Base-by-base conservation (phyloP, 2,888 invertebrate genomes). In the Lasioglossum marginatum region DNA sequence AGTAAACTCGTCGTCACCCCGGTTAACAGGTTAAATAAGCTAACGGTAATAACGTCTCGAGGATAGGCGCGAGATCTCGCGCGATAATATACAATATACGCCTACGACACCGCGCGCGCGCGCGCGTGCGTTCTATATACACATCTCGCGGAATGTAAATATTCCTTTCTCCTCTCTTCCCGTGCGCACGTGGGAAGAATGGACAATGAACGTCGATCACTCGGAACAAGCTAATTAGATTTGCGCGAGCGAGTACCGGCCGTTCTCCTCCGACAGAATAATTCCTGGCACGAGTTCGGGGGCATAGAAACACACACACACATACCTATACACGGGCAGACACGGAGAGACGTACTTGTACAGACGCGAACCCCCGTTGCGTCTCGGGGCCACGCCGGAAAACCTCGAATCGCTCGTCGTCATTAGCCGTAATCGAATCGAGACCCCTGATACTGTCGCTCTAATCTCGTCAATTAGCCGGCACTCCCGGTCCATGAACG, bases 181-280 rank as follows among this genome's bases (percentile, higher is more conserved):
- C 27, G 75, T 70, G 52, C 52, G 52, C 52, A 75, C 77, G 71
- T 63, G 80, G 37, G 60, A 85, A 70, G 68, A 77, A 81, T 79
- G 79, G 63, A 79, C 82, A 86, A 81, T 81, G 81, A 86, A 86
- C 78, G 86, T 78, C 81, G 81, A 81, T 78, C 85, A 78, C 78
- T 85, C 81, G 81, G 60, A 79, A 85, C 86, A 75, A 81, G 77
- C 86, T 86, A 86, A 86, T 86, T 86, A 81, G 71, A 85, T 81
- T 80, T 78, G 80, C 85, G 76, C 71, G 77, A 78, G 78, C 48
- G 75, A 57, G 78, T 60, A 60, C 27, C 60, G 27, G 60, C 31
- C 66, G 66, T 66, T 34, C 31, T 34, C 31, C 73, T 40, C 52
- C 79, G 76, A 66, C 81, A 27, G 70, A 86, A 75, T 80, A 72